Evolutionary conservation across 2,797 vertebrate genomes (phyloP).

Genomic region (Cirrhinus mrigala): DNA sequence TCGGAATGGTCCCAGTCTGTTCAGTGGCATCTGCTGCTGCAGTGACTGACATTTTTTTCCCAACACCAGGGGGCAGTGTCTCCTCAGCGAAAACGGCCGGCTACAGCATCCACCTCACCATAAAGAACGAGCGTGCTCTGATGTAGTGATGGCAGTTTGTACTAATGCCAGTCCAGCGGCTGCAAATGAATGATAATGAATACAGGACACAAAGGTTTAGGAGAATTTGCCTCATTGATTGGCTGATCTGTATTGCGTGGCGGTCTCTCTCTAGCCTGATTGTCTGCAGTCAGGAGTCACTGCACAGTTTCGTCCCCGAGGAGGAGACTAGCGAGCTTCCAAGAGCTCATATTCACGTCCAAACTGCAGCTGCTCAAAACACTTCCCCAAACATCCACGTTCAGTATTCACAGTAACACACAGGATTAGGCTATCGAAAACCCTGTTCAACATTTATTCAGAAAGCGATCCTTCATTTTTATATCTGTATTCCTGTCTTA

Average conservation of each 20-base stretch:
- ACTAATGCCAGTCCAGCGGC: slow-evolving; percentile 78
- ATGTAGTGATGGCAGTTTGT: slow-evolving; percentile 73
- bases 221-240: slow-evolving; percentile 46
- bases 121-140: slow-evolving; percentile 78
- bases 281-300: slow-evolving; percentile 39
- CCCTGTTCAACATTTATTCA: slow-evolving; percentile 71
- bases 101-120: background rate
- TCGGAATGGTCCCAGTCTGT: slow-evolving; percentile 31
- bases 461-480: slow-evolving; percentile 10
- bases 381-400: slow-evolving; percentile 13
- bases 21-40: slow-evolving; percentile 56
- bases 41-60: background rate
- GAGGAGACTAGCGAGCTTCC: slow-evolving; percentile 16
- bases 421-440: slow-evolving; percentile 54
- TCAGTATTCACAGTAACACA: slow-evolving; percentile 32
- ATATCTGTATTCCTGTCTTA: background rate
- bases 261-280: slow-evolving; percentile 37
- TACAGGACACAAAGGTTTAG: slow-evolving; percentile 48
- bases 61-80: slow-evolving; percentile 81
- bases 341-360: slow-evolving; percentile 30
- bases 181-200: slow-evolving; percentile 74
- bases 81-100: slow-evolving; percentile 36
- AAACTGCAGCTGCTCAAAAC: slow-evolving; percentile 27
- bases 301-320: slow-evolving; percentile 19
- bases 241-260: slow-evolving; percentile 42